A percentile compares a stretch with the other conserved stretches of the same genome.
Conservation (phyloP, 1,140 invertebrate genomes). For the Holotrichia oblita region DNA sequence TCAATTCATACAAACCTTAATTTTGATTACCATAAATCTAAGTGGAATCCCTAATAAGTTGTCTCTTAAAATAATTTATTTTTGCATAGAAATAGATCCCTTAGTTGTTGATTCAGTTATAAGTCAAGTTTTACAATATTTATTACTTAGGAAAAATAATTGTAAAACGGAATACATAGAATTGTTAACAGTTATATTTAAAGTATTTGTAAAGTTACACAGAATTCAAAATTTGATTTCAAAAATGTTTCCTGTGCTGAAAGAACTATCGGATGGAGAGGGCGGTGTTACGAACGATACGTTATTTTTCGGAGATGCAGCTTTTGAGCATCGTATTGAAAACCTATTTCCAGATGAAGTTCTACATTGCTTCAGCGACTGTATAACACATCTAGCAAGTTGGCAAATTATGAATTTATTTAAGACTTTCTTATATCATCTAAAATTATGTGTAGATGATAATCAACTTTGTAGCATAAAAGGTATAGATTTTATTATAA, state of each 20-base stretch:
- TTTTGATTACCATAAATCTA: background rate
- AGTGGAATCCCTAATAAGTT: background rate
- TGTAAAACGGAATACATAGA: conserved; percentile 42
- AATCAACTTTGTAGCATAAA: background rate
- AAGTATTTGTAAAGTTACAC: conserved; percentile 56
- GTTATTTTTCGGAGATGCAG: background rate
- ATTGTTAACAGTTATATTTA: conserved; percentile 50
- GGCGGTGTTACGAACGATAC: background rate
- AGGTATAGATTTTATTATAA: background rate
- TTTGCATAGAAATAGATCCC: conserved; percentile 1
- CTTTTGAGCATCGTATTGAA: background rate
- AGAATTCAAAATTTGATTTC: conserved; percentile 56
- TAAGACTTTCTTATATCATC: conserved; percentile 55
- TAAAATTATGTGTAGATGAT: conserved; percentile 48
- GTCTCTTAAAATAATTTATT: conserved; percentile 7
- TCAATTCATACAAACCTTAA: background rate
- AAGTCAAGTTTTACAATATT: conserved; percentile 23
- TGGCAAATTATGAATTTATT: conserved; percentile 58
- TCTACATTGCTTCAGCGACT: conserved; percentile 50
- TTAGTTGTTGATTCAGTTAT: conserved; percentile 26
- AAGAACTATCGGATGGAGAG: conserved; percentile 38
- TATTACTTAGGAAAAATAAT: conserved; percentile 19
- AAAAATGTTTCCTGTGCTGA: conserved; percentile 54
- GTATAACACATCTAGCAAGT: conserved; percentile 51
- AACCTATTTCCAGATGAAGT: conserved; percentile 48